Evolutionary conservation across 2,113 vertebrate genomes (phyloP).

Genomic region (Hylia prasina): DNA sequence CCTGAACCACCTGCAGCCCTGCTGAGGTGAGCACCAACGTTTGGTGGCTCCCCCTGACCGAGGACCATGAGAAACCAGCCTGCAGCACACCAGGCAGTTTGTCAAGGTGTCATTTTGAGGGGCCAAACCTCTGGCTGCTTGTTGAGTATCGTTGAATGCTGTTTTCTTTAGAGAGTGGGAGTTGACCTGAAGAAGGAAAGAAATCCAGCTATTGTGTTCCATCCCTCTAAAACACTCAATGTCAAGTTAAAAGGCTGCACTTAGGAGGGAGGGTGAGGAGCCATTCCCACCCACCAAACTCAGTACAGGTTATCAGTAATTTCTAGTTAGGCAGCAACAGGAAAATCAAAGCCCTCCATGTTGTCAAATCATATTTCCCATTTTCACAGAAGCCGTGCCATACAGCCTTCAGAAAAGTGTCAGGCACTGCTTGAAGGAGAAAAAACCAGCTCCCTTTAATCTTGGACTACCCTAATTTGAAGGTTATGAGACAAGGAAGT

Average conservation of each 20-base stretch:
- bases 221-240: not conserved
- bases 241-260: not conserved
- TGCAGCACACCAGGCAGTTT: not conserved
- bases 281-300: not conserved
- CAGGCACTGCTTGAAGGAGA: not conserved
- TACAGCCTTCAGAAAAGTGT: not conserved
- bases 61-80: not conserved
- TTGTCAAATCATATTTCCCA: not conserved
- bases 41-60: not conserved
- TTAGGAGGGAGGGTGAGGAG: not conserved
- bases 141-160: not conserved
- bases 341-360: fast-evolving
- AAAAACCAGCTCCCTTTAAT: not conserved
- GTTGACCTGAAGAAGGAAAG: not conserved
- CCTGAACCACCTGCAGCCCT: not conserved
- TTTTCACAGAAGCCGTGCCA: not conserved
- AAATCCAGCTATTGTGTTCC: not conserved
- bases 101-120: not conserved
- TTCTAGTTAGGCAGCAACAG: not conserved
- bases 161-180: not conserved
- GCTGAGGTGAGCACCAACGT: not conserved
- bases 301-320: not conserved
- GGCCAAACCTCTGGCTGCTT: not conserved
- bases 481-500: not conserved
- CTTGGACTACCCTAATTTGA: not conserved